phyloP scores from a whole-genome alignment of 2,113 vertebrate species.

The Larimichthys polyactis region DNA sequence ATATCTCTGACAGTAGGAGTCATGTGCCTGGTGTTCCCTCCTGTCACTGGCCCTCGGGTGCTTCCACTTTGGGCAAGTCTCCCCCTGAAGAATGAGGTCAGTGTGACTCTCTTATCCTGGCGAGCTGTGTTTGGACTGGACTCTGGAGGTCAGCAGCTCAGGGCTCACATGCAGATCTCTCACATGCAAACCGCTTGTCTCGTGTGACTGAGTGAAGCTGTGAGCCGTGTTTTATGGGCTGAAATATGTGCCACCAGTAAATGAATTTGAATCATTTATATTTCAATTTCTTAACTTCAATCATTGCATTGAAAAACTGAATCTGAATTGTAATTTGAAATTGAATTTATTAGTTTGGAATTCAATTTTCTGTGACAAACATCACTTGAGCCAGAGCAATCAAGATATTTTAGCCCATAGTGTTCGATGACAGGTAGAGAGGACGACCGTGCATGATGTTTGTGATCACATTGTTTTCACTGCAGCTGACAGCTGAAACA shows the following conservation, averaged over 20 bases:
- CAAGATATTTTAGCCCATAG: too few relatives aligned
- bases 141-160: constrained; percentile 46
- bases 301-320: too few relatives aligned
- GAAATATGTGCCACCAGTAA: too few relatives aligned
- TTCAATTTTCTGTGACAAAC: too few relatives aligned
- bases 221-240: background rate
- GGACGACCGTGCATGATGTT: background rate
- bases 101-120: constrained; percentile 33
- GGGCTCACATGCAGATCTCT: constrained; percentile 13
- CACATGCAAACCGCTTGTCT: constrained; percentile 13
- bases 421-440: background rate
- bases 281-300: too few relatives aligned
- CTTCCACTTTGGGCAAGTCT: background rate
- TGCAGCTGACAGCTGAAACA: background rate
- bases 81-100: constrained; percentile 56
- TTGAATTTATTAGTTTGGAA: too few relatives aligned
- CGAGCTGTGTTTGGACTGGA: constrained; percentile 10
- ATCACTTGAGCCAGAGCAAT: too few relatives aligned
- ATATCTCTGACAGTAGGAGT: constrained; percentile 40
- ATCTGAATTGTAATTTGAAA: too few relatives aligned
- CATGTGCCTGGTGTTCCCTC: constrained; percentile 27
- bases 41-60: constrained; percentile 22
- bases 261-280: too few relatives aligned
- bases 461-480: background rate
- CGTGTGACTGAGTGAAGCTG: background rate